These are phyloP conservation scores for Caenorhabditis drosophilae DNA, from an alignment of 2,888 invertebrate genomes.

Conservation along the genomic window DNA sequence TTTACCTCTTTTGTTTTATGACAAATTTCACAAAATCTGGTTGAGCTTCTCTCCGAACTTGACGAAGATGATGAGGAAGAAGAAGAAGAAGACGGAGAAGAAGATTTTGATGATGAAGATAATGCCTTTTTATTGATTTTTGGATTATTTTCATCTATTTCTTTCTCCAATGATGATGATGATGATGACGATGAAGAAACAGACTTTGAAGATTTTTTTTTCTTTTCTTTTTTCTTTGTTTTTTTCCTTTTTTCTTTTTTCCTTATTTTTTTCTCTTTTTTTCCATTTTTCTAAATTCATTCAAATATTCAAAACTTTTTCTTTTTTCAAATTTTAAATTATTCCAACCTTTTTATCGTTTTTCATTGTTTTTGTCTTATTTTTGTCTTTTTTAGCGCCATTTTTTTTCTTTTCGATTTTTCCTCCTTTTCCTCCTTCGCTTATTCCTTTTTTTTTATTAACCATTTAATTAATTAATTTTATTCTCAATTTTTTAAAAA, in stretches of 20 bases:
- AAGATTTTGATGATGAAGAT: no score
- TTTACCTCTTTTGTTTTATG: neutral
- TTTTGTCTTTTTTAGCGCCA: neutral
- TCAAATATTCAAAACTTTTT: no score
- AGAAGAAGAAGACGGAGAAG: no score
- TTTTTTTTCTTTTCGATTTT: neutral
- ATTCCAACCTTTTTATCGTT: neutral
- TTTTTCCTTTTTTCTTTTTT: neutral
- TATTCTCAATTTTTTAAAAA: no score
- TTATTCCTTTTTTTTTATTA: no score
- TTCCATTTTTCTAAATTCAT: no score
- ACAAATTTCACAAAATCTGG: slow-evolving; percentile 24
- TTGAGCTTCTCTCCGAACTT: neutral
- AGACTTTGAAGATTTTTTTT: neutral
- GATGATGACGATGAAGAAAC: no score
- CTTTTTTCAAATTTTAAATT: no score
- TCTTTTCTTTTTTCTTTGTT: neutral
- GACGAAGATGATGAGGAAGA: neutral
- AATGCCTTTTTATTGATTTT: no score
- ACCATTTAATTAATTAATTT: no score
- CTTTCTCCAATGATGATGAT: no score
- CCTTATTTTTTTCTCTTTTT: neutral
- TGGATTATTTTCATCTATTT: no score
- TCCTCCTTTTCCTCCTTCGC: neutral
- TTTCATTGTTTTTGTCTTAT: neutral